phyloP scores from a whole-genome alignment of 64 coral and sea anemone genomes.

The Actinia tenebrosa region DNA sequence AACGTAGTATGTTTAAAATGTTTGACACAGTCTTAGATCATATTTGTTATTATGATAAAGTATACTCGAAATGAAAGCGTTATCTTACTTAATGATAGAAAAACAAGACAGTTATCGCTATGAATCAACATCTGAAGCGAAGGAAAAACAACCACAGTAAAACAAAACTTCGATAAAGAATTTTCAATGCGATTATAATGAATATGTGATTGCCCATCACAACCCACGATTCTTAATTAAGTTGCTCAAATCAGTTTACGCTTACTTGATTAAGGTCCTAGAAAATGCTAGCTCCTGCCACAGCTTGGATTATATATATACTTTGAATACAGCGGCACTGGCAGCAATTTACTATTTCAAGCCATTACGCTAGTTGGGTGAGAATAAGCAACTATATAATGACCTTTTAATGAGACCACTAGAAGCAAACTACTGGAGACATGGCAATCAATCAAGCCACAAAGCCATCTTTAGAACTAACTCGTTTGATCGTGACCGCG shows the following conservation, averaged over 20 bases:
- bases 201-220: neutral
- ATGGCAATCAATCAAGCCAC: constrained; percentile 5
- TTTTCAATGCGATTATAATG: neutral
- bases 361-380: neutral
- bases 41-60: no score
- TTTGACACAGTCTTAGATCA: no score
- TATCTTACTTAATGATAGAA: no score
- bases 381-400: neutral
- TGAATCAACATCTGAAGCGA: neutral
- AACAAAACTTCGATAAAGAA: neutral
- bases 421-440: neutral
- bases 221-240: neutral
- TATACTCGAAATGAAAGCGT: no score
- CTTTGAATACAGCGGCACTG: neutral
- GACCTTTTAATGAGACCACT: neutral
- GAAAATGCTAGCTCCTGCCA: neutral
- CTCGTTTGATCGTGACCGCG: neutral
- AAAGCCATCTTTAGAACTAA: neutral
- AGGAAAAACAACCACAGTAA: neutral
- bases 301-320: neutral
- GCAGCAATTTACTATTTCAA: neutral
- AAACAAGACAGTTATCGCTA: no score
- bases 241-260: neutral
- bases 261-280: neutral
- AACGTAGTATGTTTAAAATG: no score